Evolutionary conservation across 2,888 invertebrate species (phyloP).

Genomic region (Melinaea menophilus): DNA sequence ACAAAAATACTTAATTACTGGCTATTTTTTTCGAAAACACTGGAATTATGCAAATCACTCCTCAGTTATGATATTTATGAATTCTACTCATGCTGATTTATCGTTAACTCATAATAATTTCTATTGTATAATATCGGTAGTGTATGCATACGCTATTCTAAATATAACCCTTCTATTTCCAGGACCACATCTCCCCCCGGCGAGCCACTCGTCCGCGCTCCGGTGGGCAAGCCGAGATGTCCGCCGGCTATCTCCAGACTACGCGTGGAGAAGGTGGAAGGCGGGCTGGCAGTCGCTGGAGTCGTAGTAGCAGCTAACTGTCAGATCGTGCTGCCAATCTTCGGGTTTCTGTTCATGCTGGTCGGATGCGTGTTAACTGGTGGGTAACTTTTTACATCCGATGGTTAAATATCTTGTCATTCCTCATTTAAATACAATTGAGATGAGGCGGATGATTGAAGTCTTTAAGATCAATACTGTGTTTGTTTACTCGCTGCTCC

Average conservation of each 20-base stretch:
- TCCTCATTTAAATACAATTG: too few relatives aligned
- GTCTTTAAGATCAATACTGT: not conserved
- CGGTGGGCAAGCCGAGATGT: constrained; percentile 75
- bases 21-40: too few relatives aligned
- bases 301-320: constrained; percentile 87
- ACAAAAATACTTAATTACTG: too few relatives aligned
- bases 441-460: not conserved
- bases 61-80: too few relatives aligned
- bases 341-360: constrained; percentile 85
- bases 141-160: not conserved
- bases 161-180: constrained; percentile 32
- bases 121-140: too few relatives aligned
- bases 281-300: constrained; percentile 86
- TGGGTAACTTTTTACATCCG: constrained; percentile 45
- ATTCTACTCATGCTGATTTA: too few relatives aligned
- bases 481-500: not conserved
- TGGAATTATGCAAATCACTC: too few relatives aligned
- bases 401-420: too few relatives aligned
- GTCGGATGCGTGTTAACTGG: constrained; percentile 87
- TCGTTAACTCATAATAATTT: too few relatives aligned
- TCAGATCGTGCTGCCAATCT: constrained; percentile 86
- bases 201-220: constrained; percentile 79
- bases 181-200: constrained; percentile 75
- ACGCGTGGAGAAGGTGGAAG: constrained; percentile 86
- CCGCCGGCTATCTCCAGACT: constrained; percentile 83